Conservation (phyloP, 2,888 invertebrate species). For the Stratiomys singularior region DNA sequence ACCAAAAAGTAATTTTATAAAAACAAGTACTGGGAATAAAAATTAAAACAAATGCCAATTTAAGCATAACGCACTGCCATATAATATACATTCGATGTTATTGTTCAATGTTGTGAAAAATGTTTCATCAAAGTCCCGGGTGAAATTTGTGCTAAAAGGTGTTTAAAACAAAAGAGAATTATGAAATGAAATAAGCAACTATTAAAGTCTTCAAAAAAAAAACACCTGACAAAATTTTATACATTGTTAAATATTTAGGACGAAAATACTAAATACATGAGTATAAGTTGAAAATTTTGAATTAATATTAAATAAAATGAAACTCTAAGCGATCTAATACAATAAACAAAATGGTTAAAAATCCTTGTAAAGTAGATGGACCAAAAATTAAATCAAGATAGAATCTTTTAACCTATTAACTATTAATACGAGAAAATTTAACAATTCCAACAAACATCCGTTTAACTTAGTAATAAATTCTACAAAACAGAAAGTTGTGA, state of each 20-base stretch:
- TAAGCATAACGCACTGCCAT: not conserved
- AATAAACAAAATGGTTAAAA: conserved; percentile 8
- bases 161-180: too few relatives aligned
- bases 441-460: not conserved
- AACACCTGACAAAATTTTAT: conserved; percentile 13
- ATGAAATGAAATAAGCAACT: too few relatives aligned
- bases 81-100: not conserved
- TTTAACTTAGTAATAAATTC: not conserved
- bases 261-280: not conserved
- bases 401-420: not conserved
- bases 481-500: not conserved
- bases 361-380: conserved; percentile 36
- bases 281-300: not conserved
- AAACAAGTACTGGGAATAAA: too few relatives aligned
- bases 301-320: not conserved
- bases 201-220: not conserved
- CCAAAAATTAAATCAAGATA: conserved; percentile 21
- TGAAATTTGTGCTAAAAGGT: too few relatives aligned
- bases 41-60: not conserved
- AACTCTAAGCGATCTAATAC: not conserved
- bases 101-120: not conserved
- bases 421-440: not conserved
- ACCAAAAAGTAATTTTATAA: too few relatives aligned
- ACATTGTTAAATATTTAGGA: conserved; percentile 5
- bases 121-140: too few relatives aligned